phyloP scores from a whole-genome alignment of 1,140 invertebrate genomes.

The Antheraea mylitta region DNA sequence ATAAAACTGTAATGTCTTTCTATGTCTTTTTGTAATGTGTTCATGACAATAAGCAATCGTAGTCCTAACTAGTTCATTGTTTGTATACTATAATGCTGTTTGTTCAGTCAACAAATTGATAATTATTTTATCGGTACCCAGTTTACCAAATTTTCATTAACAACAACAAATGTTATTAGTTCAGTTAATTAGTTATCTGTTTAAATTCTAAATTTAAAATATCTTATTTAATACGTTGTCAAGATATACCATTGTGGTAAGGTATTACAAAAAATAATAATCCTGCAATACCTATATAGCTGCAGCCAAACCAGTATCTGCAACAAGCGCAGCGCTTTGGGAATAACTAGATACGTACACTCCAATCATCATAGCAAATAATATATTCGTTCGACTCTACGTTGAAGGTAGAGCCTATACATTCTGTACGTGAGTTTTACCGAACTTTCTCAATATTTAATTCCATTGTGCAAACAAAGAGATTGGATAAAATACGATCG shows the following conservation, averaged over 20 bases:
- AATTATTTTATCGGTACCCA: too few relatives aligned
- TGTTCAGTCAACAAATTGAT: too few relatives aligned
- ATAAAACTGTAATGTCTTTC: too few relatives aligned
- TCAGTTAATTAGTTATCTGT: too few relatives aligned
- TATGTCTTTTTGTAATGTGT: too few relatives aligned
- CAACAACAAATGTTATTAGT: too few relatives aligned
- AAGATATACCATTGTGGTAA: not conserved
- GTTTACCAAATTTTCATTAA: constrained; percentile 1
- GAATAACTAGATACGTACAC: constrained; percentile 48
- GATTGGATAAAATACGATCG: constrained; percentile 41
- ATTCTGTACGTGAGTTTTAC: constrained; percentile 44
- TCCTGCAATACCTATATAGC: not conserved
- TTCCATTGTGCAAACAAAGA: constrained; percentile 60
- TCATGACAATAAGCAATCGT: too few relatives aligned
- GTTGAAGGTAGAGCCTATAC: constrained; percentile 38
- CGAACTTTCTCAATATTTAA: constrained; percentile 56
- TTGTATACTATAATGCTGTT: too few relatives aligned
- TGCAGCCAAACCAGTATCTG: constrained; percentile 30
- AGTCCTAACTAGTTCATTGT: too few relatives aligned
- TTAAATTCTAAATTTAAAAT: too few relatives aligned
- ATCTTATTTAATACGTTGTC: not conserved
- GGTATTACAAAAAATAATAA: not conserved
- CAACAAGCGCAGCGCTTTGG: constrained; percentile 55
- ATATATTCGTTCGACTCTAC: constrained; percentile 28
- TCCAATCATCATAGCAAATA: constrained; percentile 54